Conservation (phyloP, 2,888 invertebrate species). For the Drosophila anomalata region DNA sequence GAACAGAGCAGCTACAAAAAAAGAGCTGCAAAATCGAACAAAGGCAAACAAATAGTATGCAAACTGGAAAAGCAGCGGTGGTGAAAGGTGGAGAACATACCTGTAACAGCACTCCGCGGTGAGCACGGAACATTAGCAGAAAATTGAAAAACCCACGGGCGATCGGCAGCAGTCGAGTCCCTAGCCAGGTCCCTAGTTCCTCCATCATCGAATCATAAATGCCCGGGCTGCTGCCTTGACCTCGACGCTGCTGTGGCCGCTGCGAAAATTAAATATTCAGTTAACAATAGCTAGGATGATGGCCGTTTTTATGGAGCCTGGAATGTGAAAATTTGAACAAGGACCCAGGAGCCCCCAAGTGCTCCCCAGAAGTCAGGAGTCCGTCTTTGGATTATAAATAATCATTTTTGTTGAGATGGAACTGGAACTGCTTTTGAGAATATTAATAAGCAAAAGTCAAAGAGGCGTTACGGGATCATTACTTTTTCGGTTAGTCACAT, state of each 20-base stretch:
- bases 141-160: slow-evolving; percentile 63
- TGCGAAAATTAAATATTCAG: background rate
- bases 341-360: too few relatives aligned
- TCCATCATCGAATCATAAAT: slow-evolving; percentile 3
- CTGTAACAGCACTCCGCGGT: background rate
- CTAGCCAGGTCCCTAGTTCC: background rate
- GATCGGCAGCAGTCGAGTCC: slow-evolving; percentile 34
- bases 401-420: too few relatives aligned
- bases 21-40: slow-evolving; percentile 13
- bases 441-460: background rate
- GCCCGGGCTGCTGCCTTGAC: background rate
- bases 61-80: background rate
- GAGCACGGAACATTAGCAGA: slow-evolving; percentile 56
- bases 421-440: background rate
- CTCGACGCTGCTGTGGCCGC: background rate
- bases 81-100: slow-evolving; percentile 4
- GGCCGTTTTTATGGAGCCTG: background rate
- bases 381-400: too few relatives aligned
- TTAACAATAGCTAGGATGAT: background rate
- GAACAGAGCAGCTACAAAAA: slow-evolving; percentile 22
- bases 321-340: background rate
- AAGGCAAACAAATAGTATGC: slow-evolving; percentile 8
- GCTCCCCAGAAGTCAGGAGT: too few relatives aligned
- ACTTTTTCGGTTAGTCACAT: slow-evolving; percentile 13
- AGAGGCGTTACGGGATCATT: slow-evolving; percentile 4